Percentiles rank a stretch among this genome's conserved stretches.
Conservation (phyloP, 2,113 vertebrate genomes). For the Paraplagusia blochii region DNA sequence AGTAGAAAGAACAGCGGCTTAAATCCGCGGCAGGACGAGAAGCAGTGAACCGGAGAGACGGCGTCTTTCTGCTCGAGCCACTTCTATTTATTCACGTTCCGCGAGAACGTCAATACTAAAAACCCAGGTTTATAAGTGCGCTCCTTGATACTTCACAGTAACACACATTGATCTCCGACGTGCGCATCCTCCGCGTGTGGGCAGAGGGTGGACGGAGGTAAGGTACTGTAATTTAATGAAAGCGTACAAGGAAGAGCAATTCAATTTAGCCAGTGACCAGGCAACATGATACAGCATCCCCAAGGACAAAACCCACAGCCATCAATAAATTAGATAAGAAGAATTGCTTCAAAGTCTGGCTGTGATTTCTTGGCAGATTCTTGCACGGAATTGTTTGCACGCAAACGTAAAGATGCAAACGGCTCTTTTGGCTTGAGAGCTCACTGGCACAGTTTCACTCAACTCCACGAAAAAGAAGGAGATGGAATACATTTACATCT, state of each 20-base stretch:
- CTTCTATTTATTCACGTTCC: conserved; percentile 1
- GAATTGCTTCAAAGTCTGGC: conserved; percentile 17
- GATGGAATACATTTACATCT: neutral
- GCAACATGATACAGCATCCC: conserved; percentile 31
- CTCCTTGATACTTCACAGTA: conserved; percentile 6
- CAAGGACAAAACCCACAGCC: conserved; percentile 65
- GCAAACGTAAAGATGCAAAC: neutral
- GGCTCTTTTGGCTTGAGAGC: neutral
- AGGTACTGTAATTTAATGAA: conserved; percentile 42
- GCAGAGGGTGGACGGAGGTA: conserved; percentile 11
- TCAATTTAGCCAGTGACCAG: conserved; percentile 55
- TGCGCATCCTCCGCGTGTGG: conserved; percentile 27
- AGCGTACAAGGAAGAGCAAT: conserved; percentile 49
- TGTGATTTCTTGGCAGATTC: conserved; percentile 20
- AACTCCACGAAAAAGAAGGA: neutral
- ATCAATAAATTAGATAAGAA: conserved; percentile 54
- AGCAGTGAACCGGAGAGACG: neutral
- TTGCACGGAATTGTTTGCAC: conserved; percentile 5
- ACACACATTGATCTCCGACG: conserved; percentile 8
- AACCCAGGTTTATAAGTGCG: conserved; percentile 1
- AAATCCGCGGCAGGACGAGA: neutral
- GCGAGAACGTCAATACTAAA: neutral
- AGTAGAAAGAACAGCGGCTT: neutral
- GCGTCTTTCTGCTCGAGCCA: neutral
- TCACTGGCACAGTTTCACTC: conserved; percentile 1